Evolutionary conservation across 2,797 vertebrate genomes (phyloP).

Genomic region (Picus viridis): DNA sequence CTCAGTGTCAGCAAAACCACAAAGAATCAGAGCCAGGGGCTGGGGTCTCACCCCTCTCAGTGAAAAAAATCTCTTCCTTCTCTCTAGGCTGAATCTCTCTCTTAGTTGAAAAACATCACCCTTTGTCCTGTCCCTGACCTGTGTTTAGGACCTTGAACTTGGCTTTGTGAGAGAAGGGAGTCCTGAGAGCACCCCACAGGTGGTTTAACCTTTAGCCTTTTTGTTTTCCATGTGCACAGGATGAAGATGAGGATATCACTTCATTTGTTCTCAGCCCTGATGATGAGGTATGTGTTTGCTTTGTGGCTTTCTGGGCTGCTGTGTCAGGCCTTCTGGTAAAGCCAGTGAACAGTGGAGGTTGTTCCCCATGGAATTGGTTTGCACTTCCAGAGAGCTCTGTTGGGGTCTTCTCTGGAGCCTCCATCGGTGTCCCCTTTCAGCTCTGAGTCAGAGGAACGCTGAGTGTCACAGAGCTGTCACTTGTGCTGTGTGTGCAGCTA

Average conservation of each 20-base stretch:
- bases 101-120: no score
- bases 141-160: not conserved
- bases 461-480: accelerated
- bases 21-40: no score
- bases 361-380: accelerated
- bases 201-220: accelerated
- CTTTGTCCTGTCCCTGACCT: not conserved
- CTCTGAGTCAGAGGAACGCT: not conserved
- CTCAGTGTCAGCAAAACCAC: no score
- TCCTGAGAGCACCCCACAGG: accelerated
- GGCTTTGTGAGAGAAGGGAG: not conserved
- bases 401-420: accelerated
- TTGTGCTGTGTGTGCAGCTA: not conserved
- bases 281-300: conserved; percentile 81
- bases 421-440: not conserved
- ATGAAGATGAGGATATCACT: conserved; percentile 93
- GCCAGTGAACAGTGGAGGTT: accelerated
- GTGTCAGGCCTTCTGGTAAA: not conserved
- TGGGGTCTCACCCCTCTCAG: no score
- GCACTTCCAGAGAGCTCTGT: accelerated
- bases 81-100: no score
- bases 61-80: no score
- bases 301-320: not conserved
- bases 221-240: conserved; percentile 72
- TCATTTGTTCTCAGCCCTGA: conserved; percentile 90